phyloP scores from a whole-genome alignment of 2,797 vertebrate genomes.

The Knipowitschia caucasica region DNA sequence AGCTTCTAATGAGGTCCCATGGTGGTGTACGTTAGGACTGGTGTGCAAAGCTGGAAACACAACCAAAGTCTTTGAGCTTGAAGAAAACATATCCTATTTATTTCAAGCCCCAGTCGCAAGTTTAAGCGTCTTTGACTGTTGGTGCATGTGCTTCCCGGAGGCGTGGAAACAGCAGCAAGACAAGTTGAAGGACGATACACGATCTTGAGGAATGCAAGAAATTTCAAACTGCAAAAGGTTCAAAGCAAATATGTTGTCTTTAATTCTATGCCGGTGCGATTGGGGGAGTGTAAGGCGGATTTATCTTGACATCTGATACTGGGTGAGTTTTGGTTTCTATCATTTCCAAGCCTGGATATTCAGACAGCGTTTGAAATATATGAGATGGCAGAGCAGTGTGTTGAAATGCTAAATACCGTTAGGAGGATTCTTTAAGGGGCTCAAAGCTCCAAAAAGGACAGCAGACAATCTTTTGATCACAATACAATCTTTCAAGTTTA shows the following conservation, averaged over 20 bases:
- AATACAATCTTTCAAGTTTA: constrained; percentile 6
- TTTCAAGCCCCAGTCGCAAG: constrained; percentile 35
- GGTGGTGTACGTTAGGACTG: constrained; percentile 30
- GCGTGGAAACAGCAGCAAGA: constrained; percentile 18
- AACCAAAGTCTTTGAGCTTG: constrained; percentile 30
- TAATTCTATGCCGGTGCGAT: constrained; percentile 28
- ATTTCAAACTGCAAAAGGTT: constrained; percentile 15
- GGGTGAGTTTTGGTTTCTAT: not conserved
- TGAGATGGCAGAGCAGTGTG: constrained; percentile 1
- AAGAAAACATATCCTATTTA: constrained; percentile 39
- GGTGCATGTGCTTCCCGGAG: constrained; percentile 6
- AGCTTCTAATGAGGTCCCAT: constrained; percentile 59
- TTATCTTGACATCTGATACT: constrained; percentile 15
- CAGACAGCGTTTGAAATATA: constrained; percentile 5
- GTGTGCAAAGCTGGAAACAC: too few species aligned
- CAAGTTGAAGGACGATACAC: constrained; percentile 58
- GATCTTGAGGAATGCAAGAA: constrained; percentile 25
- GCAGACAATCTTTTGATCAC: constrained; percentile 2
- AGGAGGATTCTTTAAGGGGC: not conserved
- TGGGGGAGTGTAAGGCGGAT: constrained; percentile 44
- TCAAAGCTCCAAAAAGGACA: not conserved
- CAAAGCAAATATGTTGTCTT: constrained; percentile 14
- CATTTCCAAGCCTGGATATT: constrained; percentile 1
- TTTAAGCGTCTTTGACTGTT: constrained; percentile 35
- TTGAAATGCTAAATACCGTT: constrained; percentile 11